phyloP scores from a whole-genome alignment of 1,140 invertebrate species.

The Amphibalanus amphitrite region DNA sequence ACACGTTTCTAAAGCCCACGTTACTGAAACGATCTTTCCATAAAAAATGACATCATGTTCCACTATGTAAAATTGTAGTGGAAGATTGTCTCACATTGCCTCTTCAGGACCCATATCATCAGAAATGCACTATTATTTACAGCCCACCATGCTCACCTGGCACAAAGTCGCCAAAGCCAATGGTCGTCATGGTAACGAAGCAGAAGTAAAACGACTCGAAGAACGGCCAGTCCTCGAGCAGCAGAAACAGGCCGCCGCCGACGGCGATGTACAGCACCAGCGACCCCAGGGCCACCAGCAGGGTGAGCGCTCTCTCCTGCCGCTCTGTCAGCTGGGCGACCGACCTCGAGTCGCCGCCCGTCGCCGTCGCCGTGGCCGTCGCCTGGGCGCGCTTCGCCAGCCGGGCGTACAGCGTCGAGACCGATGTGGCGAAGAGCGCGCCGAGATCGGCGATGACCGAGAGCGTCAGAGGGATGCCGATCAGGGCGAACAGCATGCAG shows the following conservation, averaged over 20 bases:
- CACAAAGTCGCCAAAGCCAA: constrained; percentile 79
- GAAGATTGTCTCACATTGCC: too few species aligned
- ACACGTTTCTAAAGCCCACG: too few species aligned
- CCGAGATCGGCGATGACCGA: constrained; percentile 87
- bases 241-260: constrained; percentile 10
- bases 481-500: constrained; percentile 79
- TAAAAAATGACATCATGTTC: too few species aligned
- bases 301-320: constrained; percentile 4
- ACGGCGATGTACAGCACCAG: constrained; percentile 11
- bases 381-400: neutral
- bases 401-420: constrained; percentile 25
- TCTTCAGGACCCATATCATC: neutral
- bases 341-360: too few species aligned
- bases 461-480: constrained; percentile 82
- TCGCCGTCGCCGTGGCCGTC: neutral
- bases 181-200: constrained; percentile 87
- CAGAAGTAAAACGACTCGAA: constrained; percentile 91
- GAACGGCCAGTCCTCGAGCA: constrained; percentile 62
- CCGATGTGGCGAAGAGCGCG: constrained; percentile 59
- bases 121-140: neutral
- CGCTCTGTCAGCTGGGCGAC: neutral
- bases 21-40: too few species aligned
- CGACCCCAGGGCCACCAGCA: constrained; percentile 6
- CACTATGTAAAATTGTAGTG: too few species aligned
- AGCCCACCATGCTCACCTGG: constrained; percentile 45